Evolutionary conservation across 2,888 invertebrate species (phyloP).

Genomic region (Julus scanicus): DNA sequence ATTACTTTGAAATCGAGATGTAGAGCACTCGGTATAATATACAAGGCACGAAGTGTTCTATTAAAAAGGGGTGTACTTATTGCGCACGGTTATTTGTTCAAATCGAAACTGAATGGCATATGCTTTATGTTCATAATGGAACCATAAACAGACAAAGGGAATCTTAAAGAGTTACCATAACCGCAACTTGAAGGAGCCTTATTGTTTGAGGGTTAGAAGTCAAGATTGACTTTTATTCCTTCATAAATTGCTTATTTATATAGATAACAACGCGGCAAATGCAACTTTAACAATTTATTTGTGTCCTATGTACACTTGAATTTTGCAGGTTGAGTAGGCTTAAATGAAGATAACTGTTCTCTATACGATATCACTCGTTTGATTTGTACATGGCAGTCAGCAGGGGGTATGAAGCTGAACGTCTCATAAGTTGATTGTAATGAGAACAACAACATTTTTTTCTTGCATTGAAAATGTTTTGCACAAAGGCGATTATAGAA

Average conservation of each 20-base stretch:
- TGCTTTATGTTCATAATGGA: slow-evolving; percentile 11
- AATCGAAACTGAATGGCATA: slow-evolving; percentile 23
- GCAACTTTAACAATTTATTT: background rate
- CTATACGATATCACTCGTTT: background rate
- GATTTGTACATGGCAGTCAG: background rate
- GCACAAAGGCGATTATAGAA: background rate
- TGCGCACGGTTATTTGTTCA: slow-evolving; percentile 3
- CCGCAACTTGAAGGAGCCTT: background rate
- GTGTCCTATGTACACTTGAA: background rate
- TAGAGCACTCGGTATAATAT: background rate
- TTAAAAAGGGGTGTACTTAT: background rate
- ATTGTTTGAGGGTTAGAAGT: background rate
- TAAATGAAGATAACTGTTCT: background rate
- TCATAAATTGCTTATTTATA: slow-evolving; percentile 14
- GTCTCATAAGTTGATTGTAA: slow-evolving; percentile 7
- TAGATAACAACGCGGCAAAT: background rate
- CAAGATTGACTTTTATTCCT: slow-evolving; percentile 18
- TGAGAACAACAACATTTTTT: background rate
- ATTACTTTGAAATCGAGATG: slow-evolving; percentile 24
- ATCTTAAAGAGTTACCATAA: slow-evolving; percentile 4
- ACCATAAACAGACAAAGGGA: background rate
- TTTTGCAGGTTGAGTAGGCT: background rate
- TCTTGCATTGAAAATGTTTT: background rate
- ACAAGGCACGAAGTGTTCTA: background rate
- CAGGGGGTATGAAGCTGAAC: background rate